Conservation (phyloP, 2,888 invertebrate species). For the Brenthis hecate region DNA sequence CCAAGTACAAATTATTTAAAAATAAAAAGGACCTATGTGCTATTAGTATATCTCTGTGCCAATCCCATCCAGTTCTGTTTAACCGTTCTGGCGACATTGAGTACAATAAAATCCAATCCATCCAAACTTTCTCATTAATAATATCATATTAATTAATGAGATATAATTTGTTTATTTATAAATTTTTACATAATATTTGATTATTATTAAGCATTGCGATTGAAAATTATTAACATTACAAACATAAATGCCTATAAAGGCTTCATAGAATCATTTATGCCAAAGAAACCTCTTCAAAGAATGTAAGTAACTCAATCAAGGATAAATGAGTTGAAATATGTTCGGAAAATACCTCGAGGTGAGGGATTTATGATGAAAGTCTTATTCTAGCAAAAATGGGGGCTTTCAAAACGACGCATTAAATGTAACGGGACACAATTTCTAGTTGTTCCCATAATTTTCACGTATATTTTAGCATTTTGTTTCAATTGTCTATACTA, state of each 20-base stretch:
- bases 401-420: slow-evolving; percentile 55
- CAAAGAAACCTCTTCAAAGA: slow-evolving; percentile 39
- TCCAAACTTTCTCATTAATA: too few relatives aligned
- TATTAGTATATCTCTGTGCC: too few relatives aligned
- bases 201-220: background rate
- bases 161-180: background rate
- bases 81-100: too few relatives aligned
- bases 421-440: slow-evolving; percentile 39
- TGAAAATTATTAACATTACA: slow-evolving; percentile 3
- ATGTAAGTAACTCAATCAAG: slow-evolving; percentile 43
- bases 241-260: slow-evolving; percentile 17
- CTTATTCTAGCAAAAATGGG: slow-evolving; percentile 54
- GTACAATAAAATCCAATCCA: too few relatives aligned
- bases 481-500: too few relatives aligned
- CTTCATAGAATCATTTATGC: slow-evolving; percentile 30
- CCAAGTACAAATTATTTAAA: background rate
- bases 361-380: slow-evolving; percentile 68
- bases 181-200: slow-evolving; percentile 6
- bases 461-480: slow-evolving; percentile 1
- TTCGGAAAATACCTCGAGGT: slow-evolving; percentile 53
- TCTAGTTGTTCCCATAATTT: too few relatives aligned
- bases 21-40: background rate
- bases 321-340: slow-evolving; percentile 44
- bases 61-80: too few relatives aligned
- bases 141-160: too few relatives aligned